Base-by-base conservation (phyloP, 1,140 invertebrate species). In the Meloidogyne hapla region DNA sequence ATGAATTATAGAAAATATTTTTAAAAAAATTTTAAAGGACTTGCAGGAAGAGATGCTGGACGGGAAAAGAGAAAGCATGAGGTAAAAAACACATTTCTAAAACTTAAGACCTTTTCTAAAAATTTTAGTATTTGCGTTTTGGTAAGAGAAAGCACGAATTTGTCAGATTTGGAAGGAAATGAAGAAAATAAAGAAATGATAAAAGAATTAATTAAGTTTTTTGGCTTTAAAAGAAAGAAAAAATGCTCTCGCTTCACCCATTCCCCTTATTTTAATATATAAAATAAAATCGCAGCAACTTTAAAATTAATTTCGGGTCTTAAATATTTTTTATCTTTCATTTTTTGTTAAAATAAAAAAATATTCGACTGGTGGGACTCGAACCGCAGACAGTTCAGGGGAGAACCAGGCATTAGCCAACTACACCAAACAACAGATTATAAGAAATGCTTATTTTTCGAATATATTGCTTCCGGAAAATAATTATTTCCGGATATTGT, bases 101-200 rank as follows among this genome's bases (percentile, higher is more conserved):
- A 61, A 45, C 12, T 61, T 15, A 62, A 21, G 12, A 25, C 8
- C 13, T 63, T 64, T 18, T 66, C 18, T 1, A 18, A 15, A 15
- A 28, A 66, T 73, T 73, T 26, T 38, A 73, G 76, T 85, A 85
- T 72, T 74, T 85, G 25, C 80, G 83, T 42, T 85, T 85, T 63
- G 83, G 83, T 33, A 84, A 85, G 74, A 77, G 84, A 76, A 85
- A 84, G 74, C 83, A 84, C 79, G 83, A 84, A 64, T 84, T 85
- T 68, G 69, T 84, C 42, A 79, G 82, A 73, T 73, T 73, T 38
- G 71, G 71, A 61, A 23, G 25, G 40, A 73, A 73, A 28, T 73
- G 48, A 64, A 28, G 25, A 48, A 28, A 18, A 23, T 68, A 12
- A 33, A 25, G 26, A 25, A 69, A 69, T 23, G 1, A 40, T 12